phyloP scores from a whole-genome alignment of 2,888 invertebrate species.

The Poecilus cupreus region DNA sequence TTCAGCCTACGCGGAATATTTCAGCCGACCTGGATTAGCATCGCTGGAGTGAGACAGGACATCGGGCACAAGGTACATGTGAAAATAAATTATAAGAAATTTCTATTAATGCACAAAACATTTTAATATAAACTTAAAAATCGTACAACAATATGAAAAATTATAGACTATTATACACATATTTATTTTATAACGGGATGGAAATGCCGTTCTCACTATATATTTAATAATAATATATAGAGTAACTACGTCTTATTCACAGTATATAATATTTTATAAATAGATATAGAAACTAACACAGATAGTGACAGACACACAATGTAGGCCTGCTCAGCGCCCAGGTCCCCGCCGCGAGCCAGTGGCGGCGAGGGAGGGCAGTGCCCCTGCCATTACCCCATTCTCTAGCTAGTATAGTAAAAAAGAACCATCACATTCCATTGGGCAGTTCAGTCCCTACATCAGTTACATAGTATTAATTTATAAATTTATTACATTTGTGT shows the following conservation, averaged over 20 bases:
- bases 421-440: slow-evolving; percentile 71
- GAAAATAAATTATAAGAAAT: slow-evolving; percentile 36
- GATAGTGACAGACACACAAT: slow-evolving; percentile 71
- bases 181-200: slow-evolving; percentile 80
- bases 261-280: slow-evolving; percentile 66
- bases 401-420: slow-evolving; percentile 69
- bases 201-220: slow-evolving; percentile 82
- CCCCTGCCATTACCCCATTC: slow-evolving; percentile 60
- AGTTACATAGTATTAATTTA: slow-evolving; percentile 46
- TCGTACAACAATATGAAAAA: slow-evolving; percentile 91
- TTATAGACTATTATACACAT: slow-evolving; percentile 85
- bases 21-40: neutral
- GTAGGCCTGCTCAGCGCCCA: slow-evolving; percentile 68
- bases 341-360: slow-evolving; percentile 56
- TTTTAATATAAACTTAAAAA: slow-evolving; percentile 92
- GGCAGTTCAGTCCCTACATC: slow-evolving; percentile 70
- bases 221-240: slow-evolving; percentile 73
- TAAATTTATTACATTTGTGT: slow-evolving; percentile 43
- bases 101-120: slow-evolving; percentile 84
- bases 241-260: slow-evolving; percentile 70
- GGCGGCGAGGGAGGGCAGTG: slow-evolving; percentile 42
- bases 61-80: neutral
- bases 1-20: neutral
- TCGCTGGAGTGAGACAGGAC: too few species aligned
- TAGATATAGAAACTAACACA: slow-evolving; percentile 72